Percentiles rank a stretch among this genome's conserved stretches.
Evolutionary conservation across 2,888 invertebrate species (phyloP).

Genomic region (Choreutis nemorana): DNA sequence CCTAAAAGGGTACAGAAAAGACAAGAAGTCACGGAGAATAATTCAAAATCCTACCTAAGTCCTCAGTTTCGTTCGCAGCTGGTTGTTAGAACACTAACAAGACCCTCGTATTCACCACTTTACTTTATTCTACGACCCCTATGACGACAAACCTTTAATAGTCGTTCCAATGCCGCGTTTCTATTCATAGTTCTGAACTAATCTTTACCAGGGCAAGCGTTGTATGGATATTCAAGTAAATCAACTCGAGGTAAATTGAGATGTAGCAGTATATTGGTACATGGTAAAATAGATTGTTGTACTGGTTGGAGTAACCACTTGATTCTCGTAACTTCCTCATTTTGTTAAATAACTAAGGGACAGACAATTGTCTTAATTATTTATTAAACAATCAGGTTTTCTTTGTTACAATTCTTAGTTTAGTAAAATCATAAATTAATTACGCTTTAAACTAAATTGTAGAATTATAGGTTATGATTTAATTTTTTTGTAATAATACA

Average conservation of each 20-base stretch:
- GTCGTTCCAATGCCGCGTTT: too few relatives aligned
- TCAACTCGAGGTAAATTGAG: too few relatives aligned
- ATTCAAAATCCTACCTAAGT: constrained; percentile 17
- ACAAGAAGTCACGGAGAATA: constrained; percentile 22
- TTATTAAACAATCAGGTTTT: too few relatives aligned
- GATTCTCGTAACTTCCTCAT: constrained; percentile 21
- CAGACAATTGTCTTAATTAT: constrained; percentile 13
- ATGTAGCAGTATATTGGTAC: too few relatives aligned
- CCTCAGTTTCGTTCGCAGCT: constrained; percentile 7
- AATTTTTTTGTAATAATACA: background rate
- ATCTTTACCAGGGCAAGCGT: too few relatives aligned
- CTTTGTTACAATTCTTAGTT: constrained; percentile 14
- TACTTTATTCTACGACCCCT: too few relatives aligned
- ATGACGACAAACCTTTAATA: too few relatives aligned
- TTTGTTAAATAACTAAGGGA: constrained; percentile 17
- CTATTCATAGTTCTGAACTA: too few relatives aligned
- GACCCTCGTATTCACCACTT: constrained; percentile 9
- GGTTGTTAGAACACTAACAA: constrained; percentile 16
- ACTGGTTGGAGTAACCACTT: constrained; percentile 21
- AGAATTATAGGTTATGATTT: background rate
- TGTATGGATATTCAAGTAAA: too few relatives aligned
- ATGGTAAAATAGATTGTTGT: constrained; percentile 18
- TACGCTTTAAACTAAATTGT: constrained; percentile 2
- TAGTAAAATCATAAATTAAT: constrained; percentile 3
- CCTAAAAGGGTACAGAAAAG: constrained; percentile 18